Evolutionary conservation across 2,888 invertebrate genomes (phyloP).

Genomic region (Artemia sinica): DNA sequence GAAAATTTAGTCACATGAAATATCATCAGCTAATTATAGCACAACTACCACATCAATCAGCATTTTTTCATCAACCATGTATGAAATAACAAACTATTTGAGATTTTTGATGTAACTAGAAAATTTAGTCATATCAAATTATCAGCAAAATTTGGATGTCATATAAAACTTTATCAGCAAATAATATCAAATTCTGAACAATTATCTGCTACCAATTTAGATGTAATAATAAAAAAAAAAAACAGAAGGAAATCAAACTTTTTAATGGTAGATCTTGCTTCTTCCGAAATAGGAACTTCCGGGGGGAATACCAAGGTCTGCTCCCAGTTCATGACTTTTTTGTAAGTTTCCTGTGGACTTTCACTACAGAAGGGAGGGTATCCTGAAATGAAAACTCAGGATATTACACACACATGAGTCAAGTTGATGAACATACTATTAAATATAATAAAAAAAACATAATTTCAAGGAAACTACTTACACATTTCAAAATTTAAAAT

Average conservation of each 20-base stretch:
- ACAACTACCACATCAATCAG: too few relatives aligned
- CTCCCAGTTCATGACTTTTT: conserved; percentile 97
- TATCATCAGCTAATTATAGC: too few relatives aligned
- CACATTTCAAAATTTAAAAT: too few relatives aligned
- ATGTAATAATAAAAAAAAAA: conserved; percentile 17
- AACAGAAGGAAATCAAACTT: conserved; percentile 28
- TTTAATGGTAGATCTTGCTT: conserved; percentile 82
- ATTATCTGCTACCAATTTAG: conserved; percentile 5
- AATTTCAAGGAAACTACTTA: too few relatives aligned
- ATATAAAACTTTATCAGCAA: background rate
- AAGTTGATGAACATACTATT: too few relatives aligned
- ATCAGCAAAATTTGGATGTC: background rate
- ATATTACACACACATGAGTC: too few relatives aligned
- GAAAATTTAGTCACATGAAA: too few relatives aligned
- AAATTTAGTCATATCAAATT: background rate
- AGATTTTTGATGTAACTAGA: background rate
- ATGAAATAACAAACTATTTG: background rate
- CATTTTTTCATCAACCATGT: background rate
- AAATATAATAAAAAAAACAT: too few relatives aligned
- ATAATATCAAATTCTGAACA: background rate
- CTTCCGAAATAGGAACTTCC: conserved; percentile 96
- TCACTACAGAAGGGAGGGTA: conserved; percentile 99
- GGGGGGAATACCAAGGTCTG: conserved; percentile 96
- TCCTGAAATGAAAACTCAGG: conserved; percentile 36
- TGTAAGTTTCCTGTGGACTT: conserved; percentile 89